These are phyloP conservation scores for Solea senegalensis DNA, from an alignment of 2,113 vertebrate genomes.

Conservation along the genomic window DNA sequence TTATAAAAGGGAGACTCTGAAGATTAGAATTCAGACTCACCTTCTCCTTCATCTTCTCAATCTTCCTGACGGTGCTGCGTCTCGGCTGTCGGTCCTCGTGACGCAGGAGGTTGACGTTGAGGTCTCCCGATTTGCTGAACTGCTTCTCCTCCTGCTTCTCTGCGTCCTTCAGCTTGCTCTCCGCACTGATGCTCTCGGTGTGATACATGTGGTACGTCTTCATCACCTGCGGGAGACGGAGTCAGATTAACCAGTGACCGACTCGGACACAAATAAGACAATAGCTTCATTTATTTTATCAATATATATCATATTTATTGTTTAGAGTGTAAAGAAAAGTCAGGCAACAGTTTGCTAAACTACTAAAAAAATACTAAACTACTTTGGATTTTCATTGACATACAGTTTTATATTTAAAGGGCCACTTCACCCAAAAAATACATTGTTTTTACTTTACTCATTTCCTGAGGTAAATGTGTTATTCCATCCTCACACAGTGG, in stretches of 20 bases:
- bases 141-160: slow-evolving; percentile 99
- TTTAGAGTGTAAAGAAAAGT: too few species aligned
- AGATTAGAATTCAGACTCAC: slow-evolving; percentile 48
- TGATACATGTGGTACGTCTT: slow-evolving; percentile 99
- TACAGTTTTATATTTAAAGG: too few species aligned
- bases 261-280: too few species aligned
- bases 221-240: slow-evolving; percentile 88
- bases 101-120: slow-evolving; percentile 92
- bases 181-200: slow-evolving; percentile 94
- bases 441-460: too few species aligned
- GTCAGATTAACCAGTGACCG: neutral
- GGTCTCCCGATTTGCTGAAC: slow-evolving; percentile 94
- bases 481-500: too few species aligned
- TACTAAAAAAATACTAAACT: too few species aligned
- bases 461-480: too few species aligned
- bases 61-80: slow-evolving; percentile 94
- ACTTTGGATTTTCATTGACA: too few species aligned
- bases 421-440: too few species aligned
- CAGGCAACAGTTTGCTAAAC: too few species aligned
- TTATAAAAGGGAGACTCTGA: neutral
- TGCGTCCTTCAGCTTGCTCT: slow-evolving; percentile 97
- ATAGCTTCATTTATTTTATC: too few species aligned
- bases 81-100: slow-evolving; percentile 93
- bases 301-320: too few species aligned
- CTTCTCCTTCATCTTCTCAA: slow-evolving; percentile 87